Conservation (phyloP, 2,888 invertebrate species). For the Bugula neritina region DNA sequence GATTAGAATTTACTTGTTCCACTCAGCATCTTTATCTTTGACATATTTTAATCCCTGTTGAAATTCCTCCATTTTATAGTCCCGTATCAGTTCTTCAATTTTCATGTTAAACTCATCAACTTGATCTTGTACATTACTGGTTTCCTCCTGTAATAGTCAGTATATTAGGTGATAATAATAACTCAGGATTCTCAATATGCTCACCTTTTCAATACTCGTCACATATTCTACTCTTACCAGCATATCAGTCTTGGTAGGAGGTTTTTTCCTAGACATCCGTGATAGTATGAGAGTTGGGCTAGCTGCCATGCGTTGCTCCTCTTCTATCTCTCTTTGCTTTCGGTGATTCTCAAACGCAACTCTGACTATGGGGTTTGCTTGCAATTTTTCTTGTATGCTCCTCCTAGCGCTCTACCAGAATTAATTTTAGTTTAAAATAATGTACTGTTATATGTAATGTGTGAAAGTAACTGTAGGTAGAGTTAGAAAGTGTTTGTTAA, state of each 20-base stretch:
- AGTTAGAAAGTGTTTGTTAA: too few species aligned
- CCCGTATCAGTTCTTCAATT: neutral
- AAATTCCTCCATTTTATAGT: constrained; percentile 10
- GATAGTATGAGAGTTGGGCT: constrained; percentile 18
- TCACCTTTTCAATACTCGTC: too few species aligned
- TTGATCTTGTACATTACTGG: neutral
- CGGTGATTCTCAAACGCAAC: constrained; percentile 24
- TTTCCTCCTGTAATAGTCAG: constrained; percentile 20
- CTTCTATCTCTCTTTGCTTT: constrained; percentile 16
- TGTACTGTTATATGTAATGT: too few species aligned
- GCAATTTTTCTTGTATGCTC: constrained; percentile 7
- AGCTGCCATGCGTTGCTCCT: constrained; percentile 14
- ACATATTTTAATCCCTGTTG: constrained; percentile 24
- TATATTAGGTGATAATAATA: too few species aligned
- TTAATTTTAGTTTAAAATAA: too few species aligned
- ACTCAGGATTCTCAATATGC: too few species aligned
- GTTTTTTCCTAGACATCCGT: constrained; percentile 19
- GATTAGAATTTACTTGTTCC: constrained; percentile 18
- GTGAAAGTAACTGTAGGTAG: too few species aligned
- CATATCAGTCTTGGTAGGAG: constrained; percentile 14
- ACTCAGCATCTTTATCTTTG: constrained; percentile 20
- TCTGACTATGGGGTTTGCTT: constrained; percentile 11
- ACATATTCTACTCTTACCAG: neutral
- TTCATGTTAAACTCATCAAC: constrained; percentile 16
- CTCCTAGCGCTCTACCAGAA: too few species aligned